A percentile compares a stretch with the other conserved stretches of the same genome.
Evolutionary conservation across 2,797 vertebrate species (phyloP).

Genomic region (Halcyon smyrnensis): DNA sequence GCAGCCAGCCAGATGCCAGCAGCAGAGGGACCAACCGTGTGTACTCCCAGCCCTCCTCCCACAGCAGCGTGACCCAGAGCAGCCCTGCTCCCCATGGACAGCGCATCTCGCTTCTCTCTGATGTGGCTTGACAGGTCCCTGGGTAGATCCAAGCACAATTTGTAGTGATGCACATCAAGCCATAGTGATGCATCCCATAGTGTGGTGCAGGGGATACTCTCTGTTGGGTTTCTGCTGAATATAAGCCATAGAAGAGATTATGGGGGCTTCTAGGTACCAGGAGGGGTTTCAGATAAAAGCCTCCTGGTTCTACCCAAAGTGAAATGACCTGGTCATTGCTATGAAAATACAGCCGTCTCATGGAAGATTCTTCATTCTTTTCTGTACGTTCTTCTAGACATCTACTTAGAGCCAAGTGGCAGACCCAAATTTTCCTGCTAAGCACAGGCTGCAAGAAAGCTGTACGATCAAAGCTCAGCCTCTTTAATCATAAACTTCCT

Average conservation of each 20-base stretch:
- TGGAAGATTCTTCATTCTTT: background rate
- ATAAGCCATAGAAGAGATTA: background rate
- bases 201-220: fast-evolving
- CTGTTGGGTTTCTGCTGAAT: background rate
- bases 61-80: fast-evolving
- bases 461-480: background rate
- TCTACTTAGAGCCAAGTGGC: background rate
- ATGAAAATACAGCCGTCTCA: background rate
- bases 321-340: background rate
- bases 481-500: background rate
- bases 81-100: background rate
- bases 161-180: background rate
- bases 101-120: background rate
- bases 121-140: background rate
- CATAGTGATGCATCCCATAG: background rate
- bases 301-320: background rate
- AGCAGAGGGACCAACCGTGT: fast-evolving
- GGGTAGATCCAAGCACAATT: background rate
- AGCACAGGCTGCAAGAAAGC: background rate
- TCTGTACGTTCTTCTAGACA: background rate
- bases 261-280: background rate
- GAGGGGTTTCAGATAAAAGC: background rate
- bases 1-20: background rate
- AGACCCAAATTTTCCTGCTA: background rate
- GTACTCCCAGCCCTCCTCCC: background rate